These are phyloP conservation scores for Trimorus sp. DNA, from an alignment of 2,888 invertebrate species.

Conservation along the genomic window DNA sequence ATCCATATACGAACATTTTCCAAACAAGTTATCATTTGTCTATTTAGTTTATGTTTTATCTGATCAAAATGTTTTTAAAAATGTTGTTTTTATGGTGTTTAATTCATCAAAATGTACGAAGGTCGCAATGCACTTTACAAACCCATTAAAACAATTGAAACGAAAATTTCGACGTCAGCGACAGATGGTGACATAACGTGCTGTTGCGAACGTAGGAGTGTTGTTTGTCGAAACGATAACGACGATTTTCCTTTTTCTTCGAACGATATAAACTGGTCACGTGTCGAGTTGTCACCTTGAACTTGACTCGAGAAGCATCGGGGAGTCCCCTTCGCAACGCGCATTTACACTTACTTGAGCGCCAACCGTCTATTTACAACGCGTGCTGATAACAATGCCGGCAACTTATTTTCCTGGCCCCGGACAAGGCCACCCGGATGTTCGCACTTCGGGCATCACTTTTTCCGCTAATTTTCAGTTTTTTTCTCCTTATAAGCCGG, in stretches of 20 bases:
- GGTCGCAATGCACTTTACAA: neutral
- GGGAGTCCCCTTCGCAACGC: conserved; percentile 59
- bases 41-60: too few species aligned
- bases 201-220: conserved; percentile 8
- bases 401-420: conserved; percentile 59
- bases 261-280: conserved; percentile 59
- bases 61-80: too few species aligned
- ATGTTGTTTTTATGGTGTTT: neutral
- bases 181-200: conserved; percentile 43
- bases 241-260: conserved; percentile 60
- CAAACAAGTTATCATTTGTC: too few species aligned
- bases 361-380: conserved; percentile 60
- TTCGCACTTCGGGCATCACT: conserved; percentile 42
- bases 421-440: conserved; percentile 56
- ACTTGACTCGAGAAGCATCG: conserved; percentile 65
- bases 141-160: conserved; percentile 27
- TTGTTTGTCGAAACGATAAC: conserved; percentile 53
- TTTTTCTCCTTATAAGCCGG: neutral
- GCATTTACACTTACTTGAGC: conserved; percentile 58
- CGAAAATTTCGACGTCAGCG: conserved; percentile 34
- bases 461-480: conserved; percentile 24
- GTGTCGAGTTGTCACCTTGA: conserved; percentile 58
- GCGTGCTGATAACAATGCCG: conserved; percentile 63
- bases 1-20: too few species aligned
- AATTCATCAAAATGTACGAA: conserved; percentile 2